Conservation (phyloP, 2,888 invertebrate genomes). For the Hesperia comma region DNA sequence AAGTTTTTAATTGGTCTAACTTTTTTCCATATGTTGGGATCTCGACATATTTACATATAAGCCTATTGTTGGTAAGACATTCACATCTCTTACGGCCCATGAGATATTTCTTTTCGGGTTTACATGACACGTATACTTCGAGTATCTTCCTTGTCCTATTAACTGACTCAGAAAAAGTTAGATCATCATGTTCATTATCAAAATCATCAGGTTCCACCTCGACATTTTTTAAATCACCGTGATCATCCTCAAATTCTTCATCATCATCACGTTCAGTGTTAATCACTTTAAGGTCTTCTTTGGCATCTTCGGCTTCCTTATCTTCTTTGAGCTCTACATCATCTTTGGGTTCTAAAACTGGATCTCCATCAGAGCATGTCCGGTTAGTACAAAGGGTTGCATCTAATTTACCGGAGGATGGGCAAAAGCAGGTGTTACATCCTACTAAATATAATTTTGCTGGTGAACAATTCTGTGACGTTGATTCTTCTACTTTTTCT, state of each 20-base stretch:
- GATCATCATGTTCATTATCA: not conserved
- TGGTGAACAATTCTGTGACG: slow-evolving; percentile 54
- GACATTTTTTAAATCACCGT: slow-evolving; percentile 13
- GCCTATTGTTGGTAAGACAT: slow-evolving; percentile 74
- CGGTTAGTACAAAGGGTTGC: slow-evolving; percentile 59
- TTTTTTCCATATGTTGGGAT: not conserved
- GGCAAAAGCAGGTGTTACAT: slow-evolving; percentile 71
- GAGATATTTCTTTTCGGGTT: slow-evolving; percentile 64
- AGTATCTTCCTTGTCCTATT: not conserved
- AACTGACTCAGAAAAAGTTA: not conserved
- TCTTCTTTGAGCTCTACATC: slow-evolving; percentile 25
- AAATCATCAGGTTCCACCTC: not conserved
- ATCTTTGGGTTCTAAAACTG: slow-evolving; percentile 39
- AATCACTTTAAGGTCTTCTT: slow-evolving; percentile 6
- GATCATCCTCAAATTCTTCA: slow-evolving; percentile 19
- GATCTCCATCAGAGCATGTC: slow-evolving; percentile 54
- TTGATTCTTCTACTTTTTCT: slow-evolving; percentile 40
- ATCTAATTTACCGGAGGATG: slow-evolving; percentile 54
- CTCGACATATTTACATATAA: slow-evolving; percentile 64
- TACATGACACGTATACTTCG: slow-evolving; percentile 69
- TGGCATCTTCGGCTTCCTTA: slow-evolving; percentile 32
- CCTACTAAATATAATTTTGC: slow-evolving; percentile 61
- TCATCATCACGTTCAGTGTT: slow-evolving; percentile 27
- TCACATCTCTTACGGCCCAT: slow-evolving; percentile 80
- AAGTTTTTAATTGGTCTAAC: not conserved